phyloP scores from a whole-genome alignment of 2,113 vertebrate genomes.

The Natator depressus region DNA sequence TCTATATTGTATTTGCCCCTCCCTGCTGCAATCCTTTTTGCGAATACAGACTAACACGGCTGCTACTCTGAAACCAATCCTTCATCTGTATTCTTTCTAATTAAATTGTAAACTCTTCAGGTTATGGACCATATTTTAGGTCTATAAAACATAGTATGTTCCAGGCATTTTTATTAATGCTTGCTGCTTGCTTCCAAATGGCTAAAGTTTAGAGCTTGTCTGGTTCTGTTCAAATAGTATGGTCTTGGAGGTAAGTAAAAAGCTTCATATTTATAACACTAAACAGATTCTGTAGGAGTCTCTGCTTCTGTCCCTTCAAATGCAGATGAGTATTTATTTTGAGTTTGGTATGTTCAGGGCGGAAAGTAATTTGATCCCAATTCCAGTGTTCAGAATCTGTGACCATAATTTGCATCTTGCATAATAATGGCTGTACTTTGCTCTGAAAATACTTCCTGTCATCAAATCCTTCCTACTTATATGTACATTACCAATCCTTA shows the following conservation, averaged over 20 bases:
- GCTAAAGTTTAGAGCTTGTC: background rate
- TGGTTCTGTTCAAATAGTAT: background rate
- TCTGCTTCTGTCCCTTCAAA: background rate
- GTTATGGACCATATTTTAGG: background rate
- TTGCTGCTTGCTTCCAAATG: background rate
- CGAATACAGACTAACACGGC: too few species aligned
- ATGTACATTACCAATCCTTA: background rate
- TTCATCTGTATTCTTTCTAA: background rate
- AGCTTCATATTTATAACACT: background rate
- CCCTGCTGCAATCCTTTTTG: background rate
- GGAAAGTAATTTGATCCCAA: background rate
- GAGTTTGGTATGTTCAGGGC: slow-evolving; percentile 28
- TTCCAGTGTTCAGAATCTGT: background rate
- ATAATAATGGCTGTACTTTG: background rate
- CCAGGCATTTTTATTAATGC: background rate
- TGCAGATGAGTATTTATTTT: background rate
- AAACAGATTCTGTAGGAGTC: background rate
- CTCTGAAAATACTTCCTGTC: background rate
- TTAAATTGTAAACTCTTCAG: background rate
- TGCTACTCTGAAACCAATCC: background rate
- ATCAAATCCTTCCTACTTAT: background rate
- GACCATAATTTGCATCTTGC: background rate
- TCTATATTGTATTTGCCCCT: background rate
- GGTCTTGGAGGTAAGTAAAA: slow-evolving; percentile 24
- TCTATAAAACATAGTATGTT: background rate